Conservation (phyloP, 2,797 vertebrate genomes). For the Pelochelys cantorii region DNA sequence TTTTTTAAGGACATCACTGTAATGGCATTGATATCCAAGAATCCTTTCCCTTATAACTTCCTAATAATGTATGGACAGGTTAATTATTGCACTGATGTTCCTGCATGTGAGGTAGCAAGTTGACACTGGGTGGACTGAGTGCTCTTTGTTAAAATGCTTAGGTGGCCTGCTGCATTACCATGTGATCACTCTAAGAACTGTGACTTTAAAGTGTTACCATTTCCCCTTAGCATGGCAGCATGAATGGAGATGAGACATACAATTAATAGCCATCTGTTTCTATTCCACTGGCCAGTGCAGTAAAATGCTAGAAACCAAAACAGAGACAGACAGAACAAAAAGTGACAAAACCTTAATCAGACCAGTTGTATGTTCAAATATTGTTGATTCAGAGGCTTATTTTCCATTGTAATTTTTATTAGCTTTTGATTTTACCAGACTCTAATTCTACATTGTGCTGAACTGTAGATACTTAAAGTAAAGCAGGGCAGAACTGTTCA, state of each 20-base stretch:
- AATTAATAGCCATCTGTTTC: constrained; percentile 46
- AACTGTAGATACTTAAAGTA: rapidly evolving
- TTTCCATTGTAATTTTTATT: rapidly evolving
- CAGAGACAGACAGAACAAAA: constrained; percentile 40
- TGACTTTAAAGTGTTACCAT: background rate
- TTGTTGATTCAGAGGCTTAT: constrained; percentile 41
- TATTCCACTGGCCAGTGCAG: constrained; percentile 63
- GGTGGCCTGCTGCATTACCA: background rate
- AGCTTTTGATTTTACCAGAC: background rate
- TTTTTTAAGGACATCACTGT: background rate
- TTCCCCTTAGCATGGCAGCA: constrained; percentile 3
- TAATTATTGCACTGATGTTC: background rate
- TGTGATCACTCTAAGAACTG: constrained; percentile 7
- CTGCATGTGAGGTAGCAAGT: background rate
- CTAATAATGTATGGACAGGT: background rate
- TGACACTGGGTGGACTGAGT: background rate
- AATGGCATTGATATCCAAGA: background rate
- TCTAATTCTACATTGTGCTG: rapidly evolving
- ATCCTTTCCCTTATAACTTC: background rate
- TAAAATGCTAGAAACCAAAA: constrained; percentile 21
- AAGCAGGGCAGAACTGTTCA: rapidly evolving
- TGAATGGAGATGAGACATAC: background rate
- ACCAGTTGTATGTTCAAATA: background rate
- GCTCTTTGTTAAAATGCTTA: constrained; percentile 23
- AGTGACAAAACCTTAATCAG: constrained; percentile 45